phyloP scores from a whole-genome alignment of 1,140 invertebrate species.

The Diabrotica undecimpunctata region DNA sequence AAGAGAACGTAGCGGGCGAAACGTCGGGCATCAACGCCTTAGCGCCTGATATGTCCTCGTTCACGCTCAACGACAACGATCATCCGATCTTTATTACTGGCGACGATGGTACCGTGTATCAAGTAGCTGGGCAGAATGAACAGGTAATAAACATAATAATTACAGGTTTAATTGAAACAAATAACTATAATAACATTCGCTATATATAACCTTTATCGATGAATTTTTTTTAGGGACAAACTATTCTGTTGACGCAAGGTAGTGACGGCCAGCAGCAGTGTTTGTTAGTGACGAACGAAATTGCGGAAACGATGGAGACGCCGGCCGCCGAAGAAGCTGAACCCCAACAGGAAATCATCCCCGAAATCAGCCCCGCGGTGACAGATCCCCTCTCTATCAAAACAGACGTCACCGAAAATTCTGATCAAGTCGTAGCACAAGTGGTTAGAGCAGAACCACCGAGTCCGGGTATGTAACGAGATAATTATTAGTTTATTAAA shows the following conservation, averaged over 20 bases:
- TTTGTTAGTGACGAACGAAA: constrained; percentile 63
- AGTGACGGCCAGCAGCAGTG: constrained; percentile 67
- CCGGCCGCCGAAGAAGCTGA: constrained; percentile 25
- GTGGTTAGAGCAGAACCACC: constrained; percentile 76
- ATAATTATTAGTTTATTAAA: too few relatives aligned
- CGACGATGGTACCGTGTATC: constrained; percentile 64
- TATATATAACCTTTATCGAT: not conserved
- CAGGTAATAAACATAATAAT: constrained; percentile 12
- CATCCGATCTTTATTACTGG: constrained; percentile 62
- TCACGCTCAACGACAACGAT: constrained; percentile 43
- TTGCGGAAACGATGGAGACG: constrained; percentile 51
- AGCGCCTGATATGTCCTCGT: constrained; percentile 31
- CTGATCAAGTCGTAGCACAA: constrained; percentile 73
- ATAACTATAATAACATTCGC: not conserved
- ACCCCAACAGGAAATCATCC: constrained; percentile 13
- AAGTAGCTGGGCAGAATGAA: constrained; percentile 72
- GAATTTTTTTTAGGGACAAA: constrained; percentile 55
- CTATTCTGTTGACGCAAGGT: constrained; percentile 61
- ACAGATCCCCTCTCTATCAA: constrained; percentile 31
- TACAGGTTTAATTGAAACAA: too few relatives aligned
- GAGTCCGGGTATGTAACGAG: constrained; percentile 61
- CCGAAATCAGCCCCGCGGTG: constrained; percentile 15
- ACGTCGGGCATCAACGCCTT: constrained; percentile 18
- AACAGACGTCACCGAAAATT: constrained; percentile 42
- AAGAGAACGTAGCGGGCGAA: constrained; percentile 11